Evolutionary conservation across 2,113 vertebrate species (phyloP).

Genomic region (Ovis canadensis): DNA sequence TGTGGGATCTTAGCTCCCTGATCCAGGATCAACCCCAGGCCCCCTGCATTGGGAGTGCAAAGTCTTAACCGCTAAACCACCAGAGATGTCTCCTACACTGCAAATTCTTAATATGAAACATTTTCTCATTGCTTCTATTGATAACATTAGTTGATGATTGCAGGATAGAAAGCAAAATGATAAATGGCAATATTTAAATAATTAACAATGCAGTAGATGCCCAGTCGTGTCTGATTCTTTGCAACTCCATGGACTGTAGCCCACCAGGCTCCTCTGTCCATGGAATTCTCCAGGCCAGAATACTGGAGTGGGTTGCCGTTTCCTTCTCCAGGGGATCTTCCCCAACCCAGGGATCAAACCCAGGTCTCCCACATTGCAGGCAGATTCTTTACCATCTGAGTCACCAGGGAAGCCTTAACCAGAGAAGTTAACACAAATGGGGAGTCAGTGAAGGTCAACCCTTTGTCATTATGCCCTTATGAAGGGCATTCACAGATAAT

Average conservation of each 20-base stretch:
- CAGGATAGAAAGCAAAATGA: neutral
- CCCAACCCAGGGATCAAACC: neutral
- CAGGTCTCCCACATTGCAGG: neutral
- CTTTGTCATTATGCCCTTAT: neutral
- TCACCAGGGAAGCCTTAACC: neutral
- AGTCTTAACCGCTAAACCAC: neutral
- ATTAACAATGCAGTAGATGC: neutral
- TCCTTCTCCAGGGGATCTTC: neutral
- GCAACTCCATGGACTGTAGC: neutral
- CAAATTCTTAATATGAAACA: neutral
- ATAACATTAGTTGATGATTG: neutral
- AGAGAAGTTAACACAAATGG: neutral
- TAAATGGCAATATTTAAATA: constrained; percentile 5
- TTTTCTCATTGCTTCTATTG: neutral
- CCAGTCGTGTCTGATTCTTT: neutral
- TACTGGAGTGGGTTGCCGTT: neutral
- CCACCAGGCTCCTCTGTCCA: neutral
- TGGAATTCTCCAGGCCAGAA: neutral
- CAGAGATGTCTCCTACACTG: neutral
- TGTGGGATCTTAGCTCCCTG: neutral
- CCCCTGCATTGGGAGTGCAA: neutral
- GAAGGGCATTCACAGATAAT: neutral
- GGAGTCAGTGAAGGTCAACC: neutral
- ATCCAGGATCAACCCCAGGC: neutral
- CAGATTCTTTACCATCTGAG: neutral